Conservation (phyloP, 1,140 invertebrate genomes). For the Pseudomyrmex concolor region DNA sequence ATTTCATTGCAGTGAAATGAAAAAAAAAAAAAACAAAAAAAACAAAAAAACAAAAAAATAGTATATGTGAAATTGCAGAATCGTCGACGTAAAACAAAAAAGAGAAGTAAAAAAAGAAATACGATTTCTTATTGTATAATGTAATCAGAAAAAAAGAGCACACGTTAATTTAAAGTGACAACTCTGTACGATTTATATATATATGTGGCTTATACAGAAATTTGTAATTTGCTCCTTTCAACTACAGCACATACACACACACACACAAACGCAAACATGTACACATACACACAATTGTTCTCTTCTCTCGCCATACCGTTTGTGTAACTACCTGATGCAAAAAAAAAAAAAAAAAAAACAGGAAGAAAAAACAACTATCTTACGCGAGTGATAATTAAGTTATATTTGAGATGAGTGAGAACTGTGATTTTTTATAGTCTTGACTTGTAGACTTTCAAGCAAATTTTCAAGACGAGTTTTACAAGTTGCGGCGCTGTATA, state of each 20-base stretch:
- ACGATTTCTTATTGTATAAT: slow-evolving; percentile 44
- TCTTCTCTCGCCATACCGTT: slow-evolving; percentile 51
- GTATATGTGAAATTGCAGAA: slow-evolving; percentile 50
- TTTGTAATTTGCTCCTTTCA: slow-evolving; percentile 47
- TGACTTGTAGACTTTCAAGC: slow-evolving; percentile 70
- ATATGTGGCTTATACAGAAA: slow-evolving; percentile 34
- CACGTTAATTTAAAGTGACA: slow-evolving; percentile 44
- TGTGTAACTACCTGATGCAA: background rate
- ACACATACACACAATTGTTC: background rate
- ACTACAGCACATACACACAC: background rate
- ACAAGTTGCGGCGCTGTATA: slow-evolving; percentile 73
- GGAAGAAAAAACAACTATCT: slow-evolving; percentile 12
- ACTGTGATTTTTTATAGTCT: slow-evolving; percentile 76
- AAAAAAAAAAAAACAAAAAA: no score
- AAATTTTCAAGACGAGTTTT: slow-evolving; percentile 73
- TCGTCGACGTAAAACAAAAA: slow-evolving; percentile 19
- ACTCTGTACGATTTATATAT: background rate
- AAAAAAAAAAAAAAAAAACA: background rate
- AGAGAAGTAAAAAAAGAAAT: slow-evolving; percentile 21
- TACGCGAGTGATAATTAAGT: slow-evolving; percentile 70
- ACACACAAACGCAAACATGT: no score
- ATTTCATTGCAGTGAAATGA: no score
- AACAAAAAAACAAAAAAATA: background rate
- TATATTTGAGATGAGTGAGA: slow-evolving; percentile 70
- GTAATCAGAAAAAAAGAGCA: slow-evolving; percentile 16